Evolutionary conservation across 2,888 invertebrate genomes (phyloP), one percentile per base, ranked within the genome.

Genomic region (Bugulina stolonifera): DNA sequence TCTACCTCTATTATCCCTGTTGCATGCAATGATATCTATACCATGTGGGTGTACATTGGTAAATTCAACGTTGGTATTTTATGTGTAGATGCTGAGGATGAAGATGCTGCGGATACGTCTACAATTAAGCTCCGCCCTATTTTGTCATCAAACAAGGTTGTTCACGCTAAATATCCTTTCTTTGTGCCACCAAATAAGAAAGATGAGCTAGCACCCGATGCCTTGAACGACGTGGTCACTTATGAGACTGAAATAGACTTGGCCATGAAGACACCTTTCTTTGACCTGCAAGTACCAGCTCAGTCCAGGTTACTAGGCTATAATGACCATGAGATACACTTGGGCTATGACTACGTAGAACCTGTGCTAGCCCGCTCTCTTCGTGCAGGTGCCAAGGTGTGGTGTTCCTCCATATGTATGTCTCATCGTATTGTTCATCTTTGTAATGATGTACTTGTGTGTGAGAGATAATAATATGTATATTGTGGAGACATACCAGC

Each of bases 361-460:
- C 75, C 78, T 0, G 78, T 77, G 71, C 77, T 79, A 23, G 75
- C 77, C 1, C 76, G 79, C 69, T 77, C 78, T 34, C 76, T 83
- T 52, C 75, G 81, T 54, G 78, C 78, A 14, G 83, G 83, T n/a
- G 83, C 83, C 27, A 79, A 81, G 81, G 83, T 81, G 72, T n/a
- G n/a, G n/a, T n/a, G n/a, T n/a, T n/a, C n/a, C n/a, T n/a, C n/a
- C n/a, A n/a, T n/a, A n/a, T n/a, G n/a, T n/a, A n/a, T n/a, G n/a
- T n/a, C n/a, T n/a, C n/a, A n/a, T n/a, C n/a, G n/a, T n/a, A n/a
- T n/a, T n/a, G n/a, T n/a, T n/a, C n/a, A n/a, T n/a, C n/a, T n/a
- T n/a, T n/a, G n/a, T n/a, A n/a, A n/a, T n/a, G n/a, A n/a, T n/a
- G n/a, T n/a, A n/a, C n/a, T n/a, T n/a, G n/a, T n/a, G n/a, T n/a